Base-by-base conservation (phyloP, 2,888 invertebrate genomes). In the Monochamus alternatus region DNA sequence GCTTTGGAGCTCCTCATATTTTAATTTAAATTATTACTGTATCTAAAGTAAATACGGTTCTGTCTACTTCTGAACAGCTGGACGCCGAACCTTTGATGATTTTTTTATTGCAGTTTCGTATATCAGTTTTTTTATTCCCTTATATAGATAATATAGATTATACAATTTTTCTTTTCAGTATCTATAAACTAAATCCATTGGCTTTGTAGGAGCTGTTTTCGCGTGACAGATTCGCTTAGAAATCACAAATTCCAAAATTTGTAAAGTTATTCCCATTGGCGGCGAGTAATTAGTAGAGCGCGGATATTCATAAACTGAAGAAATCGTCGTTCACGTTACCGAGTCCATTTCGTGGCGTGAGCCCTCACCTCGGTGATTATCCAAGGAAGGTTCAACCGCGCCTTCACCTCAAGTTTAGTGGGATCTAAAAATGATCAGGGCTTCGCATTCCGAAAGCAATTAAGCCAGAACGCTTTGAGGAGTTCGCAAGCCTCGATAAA, bases 401-500 rank as follows among this genome's bases (percentile, higher is more conserved):
- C 76, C 74, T 74, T 78, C 80, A 78, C 76, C 78, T 79, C 63
- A 75, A 78, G 74, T 72, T 78, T 69, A 62, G 71, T 73, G 75
- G 75, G 78, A 77, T 78, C 76, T 74, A 77, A 80, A 79, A 81
- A 80, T 78, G 76, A 78, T 77, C 71, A 70, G 73, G 73, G 75
- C 64, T 75, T 62, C 77, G 74, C 76, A 75, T 80, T 79, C 77
- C 75, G 73, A 75, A 77, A 81, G 80, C 80, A 81, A 81, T 81
- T 81, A 81, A 79, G 78, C 73, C 63, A 75, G 75, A 78, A 78
- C 78, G 78, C 78, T 78, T 78, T 77, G 66, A 75, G 77, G 79
- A 82, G 80, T 81, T 81, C 78, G 76, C 80, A 73, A 70, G 79
- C 79, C 79, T 69, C 80, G 77, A 82, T 82, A 82, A 82, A 82